Percentiles rank a stretch among this genome's conserved stretches.
Evolutionary conservation across 2,888 invertebrate genomes (phyloP).

Genomic region (Lasioglossum figueresi): DNA sequence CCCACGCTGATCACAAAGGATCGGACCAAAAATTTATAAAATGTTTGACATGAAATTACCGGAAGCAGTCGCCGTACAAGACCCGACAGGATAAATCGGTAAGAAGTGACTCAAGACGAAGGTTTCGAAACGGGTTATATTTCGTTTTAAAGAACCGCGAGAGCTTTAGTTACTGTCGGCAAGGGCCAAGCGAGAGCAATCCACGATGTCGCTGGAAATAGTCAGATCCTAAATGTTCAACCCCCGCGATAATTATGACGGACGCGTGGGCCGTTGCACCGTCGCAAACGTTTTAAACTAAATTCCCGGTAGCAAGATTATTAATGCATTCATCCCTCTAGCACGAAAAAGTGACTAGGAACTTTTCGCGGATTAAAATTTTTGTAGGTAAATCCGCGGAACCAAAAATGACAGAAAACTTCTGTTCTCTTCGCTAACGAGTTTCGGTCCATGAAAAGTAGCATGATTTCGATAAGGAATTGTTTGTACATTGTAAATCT

Average conservation of each 20-base stretch:
- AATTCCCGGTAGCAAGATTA: background rate
- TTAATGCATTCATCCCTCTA: background rate
- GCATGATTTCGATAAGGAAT: background rate
- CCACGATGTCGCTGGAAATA: background rate
- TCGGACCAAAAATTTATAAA: background rate
- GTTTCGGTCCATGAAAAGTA: background rate
- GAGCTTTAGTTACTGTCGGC: background rate
- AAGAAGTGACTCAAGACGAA: background rate
- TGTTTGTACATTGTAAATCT: background rate
- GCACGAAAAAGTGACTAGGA: background rate
- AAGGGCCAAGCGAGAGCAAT: background rate
- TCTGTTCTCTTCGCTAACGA: background rate
- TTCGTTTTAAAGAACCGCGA: background rate
- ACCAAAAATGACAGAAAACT: background rate
- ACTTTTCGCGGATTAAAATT: background rate
- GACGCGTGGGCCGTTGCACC: background rate
- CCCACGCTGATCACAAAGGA: background rate
- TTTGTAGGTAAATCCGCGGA: background rate
- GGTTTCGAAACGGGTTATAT: background rate
- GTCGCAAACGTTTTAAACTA: background rate
- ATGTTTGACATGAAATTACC: background rate
- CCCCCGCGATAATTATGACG: background rate
- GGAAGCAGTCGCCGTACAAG: background rate
- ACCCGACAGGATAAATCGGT: background rate
- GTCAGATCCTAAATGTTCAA: background rate